A percentile compares a stretch with the other conserved stretches of the same genome.
Evolutionary conservation across 2,797 vertebrate species (phyloP).

Genomic region (Crax fasciolata): DNA sequence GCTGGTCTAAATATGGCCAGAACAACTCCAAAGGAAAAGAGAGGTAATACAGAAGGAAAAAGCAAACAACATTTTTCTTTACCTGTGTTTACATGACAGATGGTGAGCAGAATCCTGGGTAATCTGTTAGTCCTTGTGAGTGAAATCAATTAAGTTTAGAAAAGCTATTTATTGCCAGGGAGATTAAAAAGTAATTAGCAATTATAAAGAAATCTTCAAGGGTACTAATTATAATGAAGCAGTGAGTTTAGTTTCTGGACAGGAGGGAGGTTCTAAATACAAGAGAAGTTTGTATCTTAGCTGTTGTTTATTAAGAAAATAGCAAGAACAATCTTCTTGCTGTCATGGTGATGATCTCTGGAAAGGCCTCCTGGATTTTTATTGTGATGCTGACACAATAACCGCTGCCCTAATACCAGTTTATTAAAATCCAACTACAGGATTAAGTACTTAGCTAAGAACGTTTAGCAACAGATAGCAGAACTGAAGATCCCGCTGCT

Average conservation of each 20-base stretch:
- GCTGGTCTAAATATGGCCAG: background rate
- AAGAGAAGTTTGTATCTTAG: background rate
- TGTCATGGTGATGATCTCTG: constrained; percentile 46
- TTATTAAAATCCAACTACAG: constrained; percentile 33
- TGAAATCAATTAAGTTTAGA: constrained; percentile 79
- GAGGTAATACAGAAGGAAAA: background rate
- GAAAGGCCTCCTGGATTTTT: constrained; percentile 3
- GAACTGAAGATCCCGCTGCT: background rate
- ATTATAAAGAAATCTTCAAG: constrained; percentile 76
- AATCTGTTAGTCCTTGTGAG: constrained; percentile 69
- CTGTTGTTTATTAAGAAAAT: constrained; percentile 41
- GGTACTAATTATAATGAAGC: constrained; percentile 55
- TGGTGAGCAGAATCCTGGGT: constrained; percentile 63
- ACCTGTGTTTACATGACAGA: constrained; percentile 59
- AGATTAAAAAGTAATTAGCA: constrained; percentile 81
- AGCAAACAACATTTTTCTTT: constrained; percentile 34
- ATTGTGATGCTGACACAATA: background rate
- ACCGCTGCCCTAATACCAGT: background rate
- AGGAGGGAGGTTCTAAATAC: constrained; percentile 12
- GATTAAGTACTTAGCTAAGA: constrained; percentile 43
- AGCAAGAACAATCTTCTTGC: constrained; percentile 7
- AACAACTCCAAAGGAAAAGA: background rate
- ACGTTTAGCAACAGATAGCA: background rate
- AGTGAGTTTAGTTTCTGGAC: constrained; percentile 60
- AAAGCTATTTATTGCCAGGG: constrained; percentile 78